These are phyloP conservation scores for Cassiopea xamachana DNA, from an alignment of 30 jellyfish, hydroid and myxozoan species.

Conservation along the genomic window DNA sequence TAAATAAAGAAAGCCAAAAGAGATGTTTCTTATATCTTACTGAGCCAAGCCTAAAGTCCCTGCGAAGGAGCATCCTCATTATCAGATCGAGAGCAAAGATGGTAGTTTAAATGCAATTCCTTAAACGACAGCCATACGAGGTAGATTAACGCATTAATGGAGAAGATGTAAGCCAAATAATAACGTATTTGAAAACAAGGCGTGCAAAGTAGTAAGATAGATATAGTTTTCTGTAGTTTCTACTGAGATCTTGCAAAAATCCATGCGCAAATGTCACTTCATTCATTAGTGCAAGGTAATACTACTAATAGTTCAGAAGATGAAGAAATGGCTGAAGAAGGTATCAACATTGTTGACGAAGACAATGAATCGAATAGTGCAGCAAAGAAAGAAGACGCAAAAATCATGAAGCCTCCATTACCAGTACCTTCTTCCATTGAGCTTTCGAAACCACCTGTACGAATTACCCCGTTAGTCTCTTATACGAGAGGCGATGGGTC, in stretches of 20 bases:
- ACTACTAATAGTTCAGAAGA: slow-evolving; percentile 10
- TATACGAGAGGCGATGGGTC: slow-evolving; percentile 67
- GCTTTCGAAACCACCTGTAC: slow-evolving; percentile 56
- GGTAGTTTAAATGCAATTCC: background rate
- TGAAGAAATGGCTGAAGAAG: slow-evolving; percentile 19
- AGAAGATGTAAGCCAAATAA: background rate
- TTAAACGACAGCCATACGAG: background rate
- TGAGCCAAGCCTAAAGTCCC: background rate
- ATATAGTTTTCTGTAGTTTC: too few relatives aligned
- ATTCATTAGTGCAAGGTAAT: slow-evolving; percentile 11
- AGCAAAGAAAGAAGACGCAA: slow-evolving; percentile 5
- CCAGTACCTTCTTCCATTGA: slow-evolving; percentile 68
- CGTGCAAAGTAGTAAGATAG: too few relatives aligned
- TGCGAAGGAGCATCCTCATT: background rate
- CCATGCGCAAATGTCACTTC: slow-evolving; percentile 22
- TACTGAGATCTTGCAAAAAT: too few relatives aligned
- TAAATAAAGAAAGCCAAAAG: too few relatives aligned
- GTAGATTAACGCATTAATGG: background rate
- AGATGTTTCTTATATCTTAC: background rate
- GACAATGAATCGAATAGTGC: slow-evolving; percentile 30
- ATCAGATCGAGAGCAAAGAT: background rate
- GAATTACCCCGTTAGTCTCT: slow-evolving; percentile 61
- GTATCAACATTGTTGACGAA: slow-evolving; percentile 45
- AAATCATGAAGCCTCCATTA: slow-evolving; percentile 55
- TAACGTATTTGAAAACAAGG: too few relatives aligned